These are phyloP conservation scores for Enteromius treurensis DNA, from an alignment of 2,797 vertebrate species.

Conservation along the genomic window DNA sequence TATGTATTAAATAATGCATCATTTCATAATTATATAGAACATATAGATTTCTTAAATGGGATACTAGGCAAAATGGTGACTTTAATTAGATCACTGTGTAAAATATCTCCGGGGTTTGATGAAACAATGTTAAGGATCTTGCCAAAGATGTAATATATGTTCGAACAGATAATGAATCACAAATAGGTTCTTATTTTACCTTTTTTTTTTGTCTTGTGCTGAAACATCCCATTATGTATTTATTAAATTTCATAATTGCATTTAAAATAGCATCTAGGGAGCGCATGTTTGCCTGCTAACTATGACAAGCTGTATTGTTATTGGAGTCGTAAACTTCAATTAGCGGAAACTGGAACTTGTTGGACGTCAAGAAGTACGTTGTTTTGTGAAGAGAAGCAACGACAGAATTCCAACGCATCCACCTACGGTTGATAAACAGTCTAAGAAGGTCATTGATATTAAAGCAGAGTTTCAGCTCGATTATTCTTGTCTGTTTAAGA, in stretches of 20 bases:
- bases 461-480: slow-evolving; percentile 68
- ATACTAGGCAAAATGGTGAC: slow-evolving; percentile 78
- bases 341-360: slow-evolving; percentile 1
- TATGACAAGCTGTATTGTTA: slow-evolving; percentile 59
- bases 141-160: slow-evolving; percentile 81
- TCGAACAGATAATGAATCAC: slow-evolving; percentile 84
- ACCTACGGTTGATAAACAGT: slow-evolving; percentile 66
- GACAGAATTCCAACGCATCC: slow-evolving; percentile 35
- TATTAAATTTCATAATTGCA: slow-evolving; percentile 73
- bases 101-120: slow-evolving; percentile 84
- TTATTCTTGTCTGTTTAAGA: slow-evolving; percentile 67
- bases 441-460: slow-evolving; percentile 70
- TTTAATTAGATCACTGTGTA: slow-evolving; percentile 85
- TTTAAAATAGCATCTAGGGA: slow-evolving; percentile 74
- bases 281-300: slow-evolving; percentile 72
- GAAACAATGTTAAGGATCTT: slow-evolving; percentile 84
- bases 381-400: slow-evolving; percentile 24
- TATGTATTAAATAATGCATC: slow-evolving; percentile 86
- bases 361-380: slow-evolving; percentile 2
- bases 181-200: slow-evolving; percentile 78
- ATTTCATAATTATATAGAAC: slow-evolving; percentile 88
- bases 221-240: slow-evolving; percentile 72
- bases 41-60: slow-evolving; percentile 85
- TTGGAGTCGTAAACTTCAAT: slow-evolving; percentile 42
- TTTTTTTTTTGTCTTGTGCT: slow-evolving; percentile 72